Percentiles rank a stretch among this genome's conserved stretches.
These are phyloP conservation scores for Odontomachus brunneus DNA, from an alignment of 1,140 invertebrate species.

Conservation along the genomic window DNA sequence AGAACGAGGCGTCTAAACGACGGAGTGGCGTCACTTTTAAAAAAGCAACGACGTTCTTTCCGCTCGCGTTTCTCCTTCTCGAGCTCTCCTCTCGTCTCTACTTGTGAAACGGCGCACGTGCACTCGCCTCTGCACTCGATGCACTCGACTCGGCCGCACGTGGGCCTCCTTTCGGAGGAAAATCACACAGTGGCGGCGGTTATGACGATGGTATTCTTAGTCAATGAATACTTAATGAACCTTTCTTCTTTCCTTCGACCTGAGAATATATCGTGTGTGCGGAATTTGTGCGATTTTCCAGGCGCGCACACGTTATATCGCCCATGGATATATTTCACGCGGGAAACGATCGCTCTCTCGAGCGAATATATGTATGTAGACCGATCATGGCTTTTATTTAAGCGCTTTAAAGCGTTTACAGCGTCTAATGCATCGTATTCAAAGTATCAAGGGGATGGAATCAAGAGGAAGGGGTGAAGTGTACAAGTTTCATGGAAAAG, in stretches of 20 bases:
- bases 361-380: neutral
- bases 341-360: neutral
- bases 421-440: no score
- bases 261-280: neutral
- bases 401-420: no score
- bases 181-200: neutral
- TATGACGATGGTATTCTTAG: neutral
- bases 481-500: no score
- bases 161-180: neutral
- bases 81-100: conserved; percentile 14
- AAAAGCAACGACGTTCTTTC: conserved; percentile 24
- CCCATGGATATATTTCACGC: neutral
- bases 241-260: neutral
- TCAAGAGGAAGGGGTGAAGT: no score
- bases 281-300: neutral
- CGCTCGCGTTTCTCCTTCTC: conserved; percentile 15
- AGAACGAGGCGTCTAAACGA: conserved; percentile 17
- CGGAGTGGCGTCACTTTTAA: conserved; percentile 21
- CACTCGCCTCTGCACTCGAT: neutral
- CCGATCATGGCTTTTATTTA: no score
- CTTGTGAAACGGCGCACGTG: conserved; percentile 30
- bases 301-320: neutral
- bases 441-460: no score
- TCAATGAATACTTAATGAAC: conserved; percentile 44
- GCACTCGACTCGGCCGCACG: conserved; percentile 27